These are phyloP conservation scores for Sebastes nivosus DNA, from an alignment of 2,797 vertebrate genomes.

Conservation along the genomic window DNA sequence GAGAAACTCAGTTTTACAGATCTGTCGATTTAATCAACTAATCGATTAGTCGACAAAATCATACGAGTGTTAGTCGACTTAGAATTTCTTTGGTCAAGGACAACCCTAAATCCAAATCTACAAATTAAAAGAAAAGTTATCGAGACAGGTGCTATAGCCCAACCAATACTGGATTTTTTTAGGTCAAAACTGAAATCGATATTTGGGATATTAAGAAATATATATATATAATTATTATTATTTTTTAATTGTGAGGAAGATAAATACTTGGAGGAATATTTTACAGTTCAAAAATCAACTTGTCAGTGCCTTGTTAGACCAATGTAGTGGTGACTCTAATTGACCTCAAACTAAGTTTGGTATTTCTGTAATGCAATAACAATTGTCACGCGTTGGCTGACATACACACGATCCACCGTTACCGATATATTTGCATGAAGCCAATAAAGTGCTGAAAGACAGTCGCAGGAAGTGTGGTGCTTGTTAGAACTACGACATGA, in stretches of 20 bases:
- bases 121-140: neutral
- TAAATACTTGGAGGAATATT: neutral
- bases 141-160: neutral
- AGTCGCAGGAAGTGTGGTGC: neutral
- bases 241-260: too few species aligned
- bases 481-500: neutral
- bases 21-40: too few species aligned
- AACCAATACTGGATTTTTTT: neutral
- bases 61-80: rapidly evolving
- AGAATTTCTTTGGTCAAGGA: too few species aligned
- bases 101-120: neutral
- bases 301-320: neutral
- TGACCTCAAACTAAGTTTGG: too few species aligned
- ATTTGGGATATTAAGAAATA: neutral
- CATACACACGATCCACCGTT: too few species aligned
- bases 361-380: too few species aligned
- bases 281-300: neutral
- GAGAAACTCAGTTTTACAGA: too few species aligned
- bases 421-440: neutral
- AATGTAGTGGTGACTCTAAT: too few species aligned
- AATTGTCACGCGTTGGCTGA: neutral
- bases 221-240: too few species aligned
- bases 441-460: neutral
- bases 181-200: neutral
- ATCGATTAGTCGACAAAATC: too few species aligned